Evolutionary conservation across 2,888 invertebrate species (phyloP).

Genomic region (Cheiracanthium punctorium): DNA sequence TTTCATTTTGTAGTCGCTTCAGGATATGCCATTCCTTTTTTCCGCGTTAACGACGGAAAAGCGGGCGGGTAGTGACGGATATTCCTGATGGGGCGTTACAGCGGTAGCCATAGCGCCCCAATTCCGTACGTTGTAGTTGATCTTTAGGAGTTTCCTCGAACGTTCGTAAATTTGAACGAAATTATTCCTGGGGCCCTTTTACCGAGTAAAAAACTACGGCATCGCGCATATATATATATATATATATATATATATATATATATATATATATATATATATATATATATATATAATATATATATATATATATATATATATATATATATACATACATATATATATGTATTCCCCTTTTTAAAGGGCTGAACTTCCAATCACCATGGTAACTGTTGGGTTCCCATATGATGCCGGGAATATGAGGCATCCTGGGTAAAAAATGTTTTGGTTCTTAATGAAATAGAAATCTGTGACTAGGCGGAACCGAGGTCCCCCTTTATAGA

Average conservation of each 20-base stretch:
- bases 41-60: slow-evolving; percentile 32
- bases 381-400: slow-evolving; percentile 48
- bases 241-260: too few relatives aligned
- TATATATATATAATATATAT: too few relatives aligned
- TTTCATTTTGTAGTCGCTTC: slow-evolving; percentile 47
- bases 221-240: too few relatives aligned
- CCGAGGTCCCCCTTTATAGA: slow-evolving; percentile 12
- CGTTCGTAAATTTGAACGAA: slow-evolving; percentile 67
- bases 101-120: slow-evolving; percentile 40
- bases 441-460: slow-evolving; percentile 63
- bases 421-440: slow-evolving; percentile 28
- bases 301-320: too few relatives aligned
- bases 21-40: slow-evolving; percentile 30
- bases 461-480: slow-evolving; percentile 59
- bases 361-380: slow-evolving; percentile 33
- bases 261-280: too few relatives aligned
- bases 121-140: slow-evolving; percentile 24
- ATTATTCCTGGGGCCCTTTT: slow-evolving; percentile 50
- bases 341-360: slow-evolving; percentile 5
- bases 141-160: slow-evolving; percentile 36
- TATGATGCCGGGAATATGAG: slow-evolving; percentile 43
- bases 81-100: slow-evolving; percentile 32
- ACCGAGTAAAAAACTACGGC: neutral
- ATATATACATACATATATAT: too few relatives aligned
- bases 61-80: neutral